Percentiles rank a stretch among this genome's conserved stretches.
Evolutionary conservation across 2,113 vertebrate species (phyloP).

Genomic region (Dinomys branickii): DNA sequence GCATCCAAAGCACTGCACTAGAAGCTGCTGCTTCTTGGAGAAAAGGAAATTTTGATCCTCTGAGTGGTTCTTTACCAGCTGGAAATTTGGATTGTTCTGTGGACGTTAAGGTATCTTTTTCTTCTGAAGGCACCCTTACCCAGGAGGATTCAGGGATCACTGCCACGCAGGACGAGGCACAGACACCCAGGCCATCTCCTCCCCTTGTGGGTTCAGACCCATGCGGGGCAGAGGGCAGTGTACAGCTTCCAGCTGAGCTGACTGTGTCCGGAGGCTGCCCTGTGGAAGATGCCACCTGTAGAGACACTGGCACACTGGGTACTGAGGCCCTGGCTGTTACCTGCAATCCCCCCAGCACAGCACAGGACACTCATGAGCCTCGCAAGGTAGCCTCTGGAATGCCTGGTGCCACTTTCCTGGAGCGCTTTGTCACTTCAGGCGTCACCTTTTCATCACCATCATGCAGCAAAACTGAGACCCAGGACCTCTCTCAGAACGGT

Average conservation of each 20-base stretch:
- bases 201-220: background rate
- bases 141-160: background rate
- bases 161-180: background rate
- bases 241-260: background rate
- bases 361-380: background rate
- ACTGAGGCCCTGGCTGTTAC: background rate
- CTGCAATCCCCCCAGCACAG: background rate
- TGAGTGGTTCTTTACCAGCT: background rate
- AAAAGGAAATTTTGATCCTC: constrained; percentile 22
- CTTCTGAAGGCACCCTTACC: background rate
- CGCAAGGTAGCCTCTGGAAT: background rate
- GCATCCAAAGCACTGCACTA: background rate
- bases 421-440: fast-evolving
- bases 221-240: background rate
- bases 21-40: background rate
- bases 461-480: background rate
- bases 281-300: background rate
- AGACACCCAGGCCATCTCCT: background rate
- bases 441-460: background rate
- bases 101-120: constrained; percentile 46
- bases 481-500: fast-evolving
- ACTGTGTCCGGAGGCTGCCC: background rate
- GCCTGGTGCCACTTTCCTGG: background rate
- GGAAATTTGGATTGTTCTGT: constrained; percentile 57
- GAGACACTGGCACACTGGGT: background rate